Base-by-base conservation (phyloP, 2,888 invertebrate species). In the Protodeltote pygarga region DNA sequence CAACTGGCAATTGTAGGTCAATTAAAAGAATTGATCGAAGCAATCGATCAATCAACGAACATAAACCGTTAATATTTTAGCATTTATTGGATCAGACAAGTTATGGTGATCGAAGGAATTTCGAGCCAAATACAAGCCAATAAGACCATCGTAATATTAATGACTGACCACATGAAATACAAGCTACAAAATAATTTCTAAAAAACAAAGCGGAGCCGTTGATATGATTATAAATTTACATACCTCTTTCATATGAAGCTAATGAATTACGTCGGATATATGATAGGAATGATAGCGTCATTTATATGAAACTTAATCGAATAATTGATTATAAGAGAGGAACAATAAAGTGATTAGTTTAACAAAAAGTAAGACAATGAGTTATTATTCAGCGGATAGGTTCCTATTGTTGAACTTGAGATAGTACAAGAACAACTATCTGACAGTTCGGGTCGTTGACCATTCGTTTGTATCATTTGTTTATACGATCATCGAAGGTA, bases 311-410 rank as follows among this genome's bases (percentile, higher is more conserved):
- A 89, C 80, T 80, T 87, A 90, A 91, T 87, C 86, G 88, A 89
- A 83, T 91, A 91, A 92, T 91, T 92, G 91, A 91, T 92, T 92
- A 88, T 83, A 85, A 81, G 81, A 87, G 78, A 79, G 79, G 85
- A 91, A 91, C 91, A 92, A 92, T 91, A 87, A 89, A 91, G 88
- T 90, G 90, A 91, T 91, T 92, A 92, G 89, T 88, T 84, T 73
- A 81, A 92, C 87, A 89, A 89, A 90, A 91, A 87, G 83, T 85
- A 83, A 87, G 89, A 91, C 91, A 91, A 91, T 89, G 90, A 91
- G 78, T 87, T 90, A 91, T 92, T 90, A 90, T 89, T 86, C 84
- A 78, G 76, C 69, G 76, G 80, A 88, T 87, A 87, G 80, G 79
- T 81, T 83, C 71, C 85, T 84, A 89, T 89, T 87, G 88, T 88